A percentile compares a stretch with the other conserved stretches of the same genome.
phyloP scores from a whole-genome alignment of 2,888 invertebrate genomes.

The Kryphioiulus occultus region DNA sequence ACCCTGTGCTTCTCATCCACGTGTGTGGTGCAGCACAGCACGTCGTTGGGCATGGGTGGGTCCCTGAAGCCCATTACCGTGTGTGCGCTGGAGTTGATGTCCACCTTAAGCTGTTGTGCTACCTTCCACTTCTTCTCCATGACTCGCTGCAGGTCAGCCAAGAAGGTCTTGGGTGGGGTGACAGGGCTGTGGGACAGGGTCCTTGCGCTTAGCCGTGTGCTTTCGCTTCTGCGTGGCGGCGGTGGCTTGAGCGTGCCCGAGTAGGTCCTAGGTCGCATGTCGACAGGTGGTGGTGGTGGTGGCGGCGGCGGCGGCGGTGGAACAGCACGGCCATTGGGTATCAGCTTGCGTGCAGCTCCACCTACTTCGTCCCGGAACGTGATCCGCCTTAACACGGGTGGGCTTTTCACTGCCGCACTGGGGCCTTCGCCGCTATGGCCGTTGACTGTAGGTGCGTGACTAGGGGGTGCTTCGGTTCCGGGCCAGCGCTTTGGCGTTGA shows the following conservation, averaged over 20 bases:
- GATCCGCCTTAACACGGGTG: constrained; percentile 48
- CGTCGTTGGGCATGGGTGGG: constrained; percentile 56
- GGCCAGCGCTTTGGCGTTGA: constrained; percentile 14
- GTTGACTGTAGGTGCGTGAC: constrained; percentile 35
- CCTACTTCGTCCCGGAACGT: constrained; percentile 54
- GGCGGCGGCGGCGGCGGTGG: constrained; percentile 54
- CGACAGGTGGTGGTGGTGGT: constrained; percentile 55
- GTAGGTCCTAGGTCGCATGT: constrained; percentile 42
- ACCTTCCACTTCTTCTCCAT: constrained; percentile 90
- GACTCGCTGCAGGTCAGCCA: constrained; percentile 87
- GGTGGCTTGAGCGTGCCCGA: constrained; percentile 50
- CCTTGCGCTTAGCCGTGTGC: constrained; percentile 70
- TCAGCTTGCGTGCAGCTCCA: constrained; percentile 54
- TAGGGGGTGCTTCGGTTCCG: neutral
- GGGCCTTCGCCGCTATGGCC: constrained; percentile 11
- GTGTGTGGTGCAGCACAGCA: constrained; percentile 49
- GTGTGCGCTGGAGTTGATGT: constrained; percentile 86
- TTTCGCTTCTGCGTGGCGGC: constrained; percentile 79
- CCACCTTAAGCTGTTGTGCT: constrained; percentile 88
- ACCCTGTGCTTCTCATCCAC: constrained; percentile 58
- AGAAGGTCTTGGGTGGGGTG: constrained; percentile 71
- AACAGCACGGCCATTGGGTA: constrained; percentile 52
- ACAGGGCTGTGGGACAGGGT: constrained; percentile 67
- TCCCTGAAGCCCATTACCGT: constrained; percentile 86
- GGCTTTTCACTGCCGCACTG: constrained; percentile 39